Conservation (phyloP, 1,140 invertebrate genomes). For the Drosophila chauvacae region DNA sequence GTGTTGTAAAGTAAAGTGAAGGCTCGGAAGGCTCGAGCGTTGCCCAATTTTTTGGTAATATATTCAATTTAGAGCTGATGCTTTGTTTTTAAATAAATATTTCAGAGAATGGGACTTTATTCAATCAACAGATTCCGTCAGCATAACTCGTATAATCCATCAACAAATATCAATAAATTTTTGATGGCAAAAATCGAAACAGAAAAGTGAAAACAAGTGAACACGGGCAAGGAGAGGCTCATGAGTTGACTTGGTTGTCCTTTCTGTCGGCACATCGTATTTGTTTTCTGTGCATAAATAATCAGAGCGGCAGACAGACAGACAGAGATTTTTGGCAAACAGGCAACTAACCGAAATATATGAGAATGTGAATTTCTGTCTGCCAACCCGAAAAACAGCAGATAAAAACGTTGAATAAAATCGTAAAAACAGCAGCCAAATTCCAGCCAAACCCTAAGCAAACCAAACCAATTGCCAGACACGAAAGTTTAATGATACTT, state of each 20-base stretch:
- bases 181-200: conserved; percentile 14
- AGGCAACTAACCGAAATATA: conserved; percentile 51
- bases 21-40: no score
- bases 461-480: conserved; percentile 51
- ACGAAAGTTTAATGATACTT: conserved; percentile 70
- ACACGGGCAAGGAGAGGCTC: conserved; percentile 10
- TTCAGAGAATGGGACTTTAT: conserved; percentile 16
- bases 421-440: conserved; percentile 45
- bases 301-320: conserved; percentile 33
- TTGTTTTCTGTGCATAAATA: conserved; percentile 73
- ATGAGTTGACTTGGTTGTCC: conserved; percentile 6
- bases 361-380: conserved; percentile 44
- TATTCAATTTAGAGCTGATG: conserved; percentile 6
- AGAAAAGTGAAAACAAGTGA: conserved; percentile 62
- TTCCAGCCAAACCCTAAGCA: conserved; percentile 22
- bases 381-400: conserved; percentile 40
- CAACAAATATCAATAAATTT: conserved; percentile 23
- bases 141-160: conserved; percentile 14
- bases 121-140: conserved; percentile 28
- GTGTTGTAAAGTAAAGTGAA: not conserved
- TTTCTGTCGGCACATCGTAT: conserved; percentile 45
- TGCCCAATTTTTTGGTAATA: not conserved
- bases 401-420: conserved; percentile 70
- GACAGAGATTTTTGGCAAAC: conserved; percentile 64
- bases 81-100: conserved; percentile 27